A percentile compares a stretch with the other conserved stretches of the same genome.
Conservation (phyloP, 2,113 vertebrate species). For the Cyprinodon brontotheroides region DNA sequence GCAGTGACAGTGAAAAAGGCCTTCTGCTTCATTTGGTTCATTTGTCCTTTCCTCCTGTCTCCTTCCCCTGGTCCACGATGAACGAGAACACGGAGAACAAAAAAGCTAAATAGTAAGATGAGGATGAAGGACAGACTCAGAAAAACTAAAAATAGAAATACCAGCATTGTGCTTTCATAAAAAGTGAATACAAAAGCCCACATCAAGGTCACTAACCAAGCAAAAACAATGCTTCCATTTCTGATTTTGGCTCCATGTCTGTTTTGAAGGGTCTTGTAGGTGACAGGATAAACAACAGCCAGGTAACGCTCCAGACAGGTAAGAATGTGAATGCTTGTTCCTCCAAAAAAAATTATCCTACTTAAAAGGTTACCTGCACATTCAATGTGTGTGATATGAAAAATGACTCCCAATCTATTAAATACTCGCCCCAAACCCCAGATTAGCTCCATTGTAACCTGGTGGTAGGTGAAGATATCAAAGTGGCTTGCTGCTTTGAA, state of each 20-base stretch:
- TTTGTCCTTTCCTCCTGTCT: neutral
- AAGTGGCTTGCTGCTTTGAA: neutral
- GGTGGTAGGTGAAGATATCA: slow-evolving; percentile 11
- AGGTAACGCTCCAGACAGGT: slow-evolving; percentile 38
- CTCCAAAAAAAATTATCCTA: neutral
- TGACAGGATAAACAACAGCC: slow-evolving; percentile 31
- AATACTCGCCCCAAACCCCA: neutral
- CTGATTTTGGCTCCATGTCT: slow-evolving; percentile 6
- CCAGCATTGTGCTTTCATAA: too few relatives aligned
- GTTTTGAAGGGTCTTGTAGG: slow-evolving; percentile 8
- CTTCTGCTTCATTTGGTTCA: neutral
- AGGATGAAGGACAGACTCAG: neutral
- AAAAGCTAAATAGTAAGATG: neutral
- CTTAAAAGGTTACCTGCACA: neutral
- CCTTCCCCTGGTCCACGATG: neutral
- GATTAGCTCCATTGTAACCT: slow-evolving; percentile 3
- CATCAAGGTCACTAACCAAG: slow-evolving; percentile 15
- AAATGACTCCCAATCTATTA: neutral
- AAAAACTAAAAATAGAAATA: neutral
- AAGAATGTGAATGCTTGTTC: neutral
- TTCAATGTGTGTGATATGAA: neutral
- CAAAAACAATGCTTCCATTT: neutral
- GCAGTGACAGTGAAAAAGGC: neutral
- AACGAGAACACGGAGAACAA: neutral
- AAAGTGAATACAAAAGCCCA: rapidly evolving